Evolutionary conservation across 2,797 vertebrate genomes (phyloP), one percentile per base, ranked within the genome.

Genomic region (Eidolon dupreanum): DNA sequence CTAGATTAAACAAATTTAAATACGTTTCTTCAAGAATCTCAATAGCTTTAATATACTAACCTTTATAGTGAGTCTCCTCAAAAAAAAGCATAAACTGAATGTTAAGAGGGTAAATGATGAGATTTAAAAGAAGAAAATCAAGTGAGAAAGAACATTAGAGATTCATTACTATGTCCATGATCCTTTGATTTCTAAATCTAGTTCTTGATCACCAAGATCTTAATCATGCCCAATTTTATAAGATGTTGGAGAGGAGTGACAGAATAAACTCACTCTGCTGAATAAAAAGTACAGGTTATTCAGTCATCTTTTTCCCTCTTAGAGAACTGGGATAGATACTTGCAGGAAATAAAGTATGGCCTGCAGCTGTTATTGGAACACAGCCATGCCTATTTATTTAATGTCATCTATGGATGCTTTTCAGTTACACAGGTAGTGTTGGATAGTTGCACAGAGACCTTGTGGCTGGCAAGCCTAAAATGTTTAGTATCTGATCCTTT

Each of bases 101-200:
- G 16, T 94, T 79, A 78, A 65, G 55, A 78, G 8, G 10, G 95
- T 86, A 68, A 87, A 84, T 63, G 13, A 93, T 68, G 1, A 1
- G 17, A 38, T 51, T 46, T 38, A 75, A 90, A 83, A 88, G 43
- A 90, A 89, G 28, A 6, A 95, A 90, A 93, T 68, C 20, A 65
- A 84, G 65, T 75, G 17, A 66, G 31, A 88, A 77, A 61, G 26
- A 94, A 26, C 3, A 57, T 74, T 79, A 73, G 49, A 78, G 1
- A 70, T 41, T 6, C 24, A 20, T 78, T 74, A 38, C 26, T 71
- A 63, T 89, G 26, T 53, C 70, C 57, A 49, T 46, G 38, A 89
- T 24, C 24, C 26, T n/a, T 1, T 55, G 79, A 95, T 87, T 83
- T 90, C 24, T 95, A 74, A 92, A 63, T 7, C n/a, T 43, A 28